Conservation (phyloP, 2,888 invertebrate genomes). For the Oasisia sp. region DNA sequence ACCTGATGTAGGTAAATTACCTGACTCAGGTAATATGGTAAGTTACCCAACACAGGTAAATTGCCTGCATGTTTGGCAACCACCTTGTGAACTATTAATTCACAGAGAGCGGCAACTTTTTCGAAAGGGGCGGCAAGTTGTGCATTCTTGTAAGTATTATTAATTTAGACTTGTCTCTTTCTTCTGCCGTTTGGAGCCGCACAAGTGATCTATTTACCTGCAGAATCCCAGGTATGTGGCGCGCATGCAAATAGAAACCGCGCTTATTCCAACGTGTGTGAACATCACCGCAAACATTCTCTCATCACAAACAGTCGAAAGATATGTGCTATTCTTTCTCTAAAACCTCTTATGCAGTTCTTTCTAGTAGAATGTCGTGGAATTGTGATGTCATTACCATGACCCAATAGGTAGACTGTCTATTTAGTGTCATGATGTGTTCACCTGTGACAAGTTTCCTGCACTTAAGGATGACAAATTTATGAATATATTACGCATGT, state of each 20-base stretch:
- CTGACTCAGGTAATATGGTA: background rate
- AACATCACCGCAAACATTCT: background rate
- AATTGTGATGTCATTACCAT: background rate
- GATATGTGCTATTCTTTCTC: constrained; percentile 6
- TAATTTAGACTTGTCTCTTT: background rate
- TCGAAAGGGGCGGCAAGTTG: background rate
- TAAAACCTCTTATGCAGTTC: background rate
- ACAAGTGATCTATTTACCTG: background rate
- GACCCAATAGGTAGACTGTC: background rate
- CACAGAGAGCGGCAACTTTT: background rate
- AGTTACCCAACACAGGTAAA: background rate
- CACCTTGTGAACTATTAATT: background rate
- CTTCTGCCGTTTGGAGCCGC: background rate
- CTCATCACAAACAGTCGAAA: background rate
- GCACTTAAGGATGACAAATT: constrained; percentile 6
- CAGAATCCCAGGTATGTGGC: constrained; percentile 1
- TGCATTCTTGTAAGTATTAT: background rate
- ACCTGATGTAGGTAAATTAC: background rate
- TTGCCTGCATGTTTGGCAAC: background rate
- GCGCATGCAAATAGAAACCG: background rate
- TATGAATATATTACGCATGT: background rate
- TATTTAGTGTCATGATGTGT: background rate
- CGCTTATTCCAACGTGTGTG: background rate
- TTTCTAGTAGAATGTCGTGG: background rate
- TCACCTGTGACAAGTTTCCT: background rate